A percentile compares a stretch with the other conserved stretches of the same genome.
Conservation (phyloP, 2,888 invertebrate species). For the Zaprionus bogoriensis region DNA sequence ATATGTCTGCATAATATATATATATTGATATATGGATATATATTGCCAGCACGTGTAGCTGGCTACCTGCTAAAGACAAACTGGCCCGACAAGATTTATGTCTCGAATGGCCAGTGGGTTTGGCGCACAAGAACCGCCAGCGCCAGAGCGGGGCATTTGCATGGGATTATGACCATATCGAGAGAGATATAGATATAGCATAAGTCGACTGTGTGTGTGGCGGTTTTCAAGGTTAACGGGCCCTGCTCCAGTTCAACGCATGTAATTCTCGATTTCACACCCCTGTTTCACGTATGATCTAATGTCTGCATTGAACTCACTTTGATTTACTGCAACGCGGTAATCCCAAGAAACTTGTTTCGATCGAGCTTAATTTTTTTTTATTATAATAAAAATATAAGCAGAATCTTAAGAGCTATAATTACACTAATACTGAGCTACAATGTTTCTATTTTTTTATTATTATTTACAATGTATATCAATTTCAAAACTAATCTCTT, state of each 20-base stretch:
- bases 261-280: constrained; percentile 25
- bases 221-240: constrained; percentile 37
- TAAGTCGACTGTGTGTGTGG: background rate
- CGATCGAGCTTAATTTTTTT: too few relatives aligned
- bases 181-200: constrained; percentile 4
- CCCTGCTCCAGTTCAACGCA: constrained; percentile 28
- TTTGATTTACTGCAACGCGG: constrained; percentile 25
- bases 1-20: background rate
- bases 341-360: constrained; percentile 19
- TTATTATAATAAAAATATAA: too few relatives aligned
- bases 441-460: too few relatives aligned
- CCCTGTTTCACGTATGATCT: background rate
- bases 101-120: background rate
- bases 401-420: too few relatives aligned
- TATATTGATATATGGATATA: background rate
- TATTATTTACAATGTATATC: too few relatives aligned
- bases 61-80: background rate
- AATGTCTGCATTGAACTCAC: constrained; percentile 1
- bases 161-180: constrained; percentile 8
- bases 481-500: too few relatives aligned
- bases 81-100: constrained; percentile 25
- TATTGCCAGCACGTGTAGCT: background rate
- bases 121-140: constrained; percentile 8
- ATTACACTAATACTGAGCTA: too few relatives aligned
- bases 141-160: constrained; percentile 12